Evolutionary conservation across 2,888 invertebrate genomes (phyloP), one percentile per base, ranked within the genome.

Genomic region (Autographa gamma): DNA sequence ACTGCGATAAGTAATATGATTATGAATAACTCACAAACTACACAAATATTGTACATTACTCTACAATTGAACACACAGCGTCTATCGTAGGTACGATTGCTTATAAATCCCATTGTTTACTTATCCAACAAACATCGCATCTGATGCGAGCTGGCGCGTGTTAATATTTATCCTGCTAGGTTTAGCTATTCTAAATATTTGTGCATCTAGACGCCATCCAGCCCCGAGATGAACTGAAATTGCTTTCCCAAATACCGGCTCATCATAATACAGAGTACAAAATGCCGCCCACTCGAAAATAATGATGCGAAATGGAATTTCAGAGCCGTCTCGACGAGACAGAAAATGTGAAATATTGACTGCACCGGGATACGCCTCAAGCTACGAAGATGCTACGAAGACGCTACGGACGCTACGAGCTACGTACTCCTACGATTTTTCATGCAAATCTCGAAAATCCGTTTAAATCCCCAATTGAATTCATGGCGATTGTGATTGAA

Each of bases 281-380:
- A 87, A 90, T 86, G 76, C 82, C 79, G 82, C 85, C 89, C 88
- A 90, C 93, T 93, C 82, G 88, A 92, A 92, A 92, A 93, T 93
- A 93, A 93, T 93, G 92, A 93, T 88, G 90, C 84, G 87, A 91
- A 92, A 93, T 92, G 85, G 87, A 89, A 91, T 92, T 90, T 88
- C 73, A 75, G 82, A 74, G 66, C 80, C 80, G 85, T 83, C 79
- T 69, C 38, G 76, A 58, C 81, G 77, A 75, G 77, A 81, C 80
- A 77, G 83, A 82, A 86, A 88, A 88, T 88, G 79, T 86, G 85
- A 89, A 87, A 90, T 88, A 91, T 88, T 88, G 90, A 88, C 85
- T 91, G 85, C 86, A 80, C 72, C 64, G 65, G 16, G 64, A 59
- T 70, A 64, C 80, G 71, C 78, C 78, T 38, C 66, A 62, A 64